Conservation (phyloP, 2,797 vertebrate species). For the Podarcis lilfordi region DNA sequence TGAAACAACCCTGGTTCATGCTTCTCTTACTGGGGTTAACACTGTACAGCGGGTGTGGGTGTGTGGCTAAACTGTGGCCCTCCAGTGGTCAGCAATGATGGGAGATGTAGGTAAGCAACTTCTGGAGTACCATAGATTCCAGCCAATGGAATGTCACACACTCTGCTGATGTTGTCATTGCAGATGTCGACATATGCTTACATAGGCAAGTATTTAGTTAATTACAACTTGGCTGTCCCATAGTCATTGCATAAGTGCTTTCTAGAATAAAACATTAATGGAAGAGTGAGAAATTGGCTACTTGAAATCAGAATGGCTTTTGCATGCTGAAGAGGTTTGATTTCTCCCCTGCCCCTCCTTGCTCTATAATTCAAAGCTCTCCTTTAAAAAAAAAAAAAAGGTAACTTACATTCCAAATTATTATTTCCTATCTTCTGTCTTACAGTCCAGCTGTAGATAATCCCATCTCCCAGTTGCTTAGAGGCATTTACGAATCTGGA, state of each 20-base stretch:
- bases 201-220: conserved; percentile 37
- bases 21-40: not conserved
- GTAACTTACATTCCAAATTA: not conserved
- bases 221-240: conserved; percentile 42
- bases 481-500: not conserved
- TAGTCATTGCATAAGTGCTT: conserved; percentile 33
- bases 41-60: not conserved
- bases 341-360: not conserved
- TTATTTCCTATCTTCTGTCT: not conserved
- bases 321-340: conserved; percentile 33
- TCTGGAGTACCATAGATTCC: conserved; percentile 5
- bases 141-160: not conserved
- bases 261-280: conserved; percentile 6
- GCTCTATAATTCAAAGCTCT: not conserved
- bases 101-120: not conserved
- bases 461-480: conserved; percentile 37
- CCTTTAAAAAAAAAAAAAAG: not conserved
- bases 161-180: not conserved
- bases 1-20: too few relatives aligned
- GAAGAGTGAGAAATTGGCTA: conserved; percentile 15
- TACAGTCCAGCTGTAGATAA: conserved; percentile 5
- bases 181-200: conserved; percentile 42
- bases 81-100: not conserved
- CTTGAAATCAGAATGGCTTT: conserved; percentile 41
- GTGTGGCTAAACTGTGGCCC: too few relatives aligned